Evolutionary conservation across 2,888 invertebrate species (phyloP).

Genomic region (Yponomeuta evonymella): DNA sequence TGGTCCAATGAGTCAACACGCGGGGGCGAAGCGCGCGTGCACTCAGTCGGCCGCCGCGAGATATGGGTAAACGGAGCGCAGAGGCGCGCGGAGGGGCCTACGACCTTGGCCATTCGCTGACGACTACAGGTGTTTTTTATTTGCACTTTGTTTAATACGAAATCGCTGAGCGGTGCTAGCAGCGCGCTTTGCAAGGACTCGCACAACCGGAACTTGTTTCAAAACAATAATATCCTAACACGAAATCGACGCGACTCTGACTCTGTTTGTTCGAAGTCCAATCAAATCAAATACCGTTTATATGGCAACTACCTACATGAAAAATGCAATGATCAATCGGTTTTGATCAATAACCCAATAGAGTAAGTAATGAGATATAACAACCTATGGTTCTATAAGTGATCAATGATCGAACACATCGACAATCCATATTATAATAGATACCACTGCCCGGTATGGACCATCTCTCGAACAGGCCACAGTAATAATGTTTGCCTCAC

Average conservation of each 20-base stretch:
- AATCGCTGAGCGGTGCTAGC: constrained; percentile 51
- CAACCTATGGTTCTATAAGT: constrained; percentile 32
- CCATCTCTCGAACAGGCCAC: no score
- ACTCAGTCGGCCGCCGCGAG: constrained; percentile 61
- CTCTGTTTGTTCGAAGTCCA: background rate
- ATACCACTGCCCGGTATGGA: no score
- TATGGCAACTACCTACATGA: background rate
- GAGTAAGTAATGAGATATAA: constrained; percentile 27
- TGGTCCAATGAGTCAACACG: constrained; percentile 50
- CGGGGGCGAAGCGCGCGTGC: constrained; percentile 57
- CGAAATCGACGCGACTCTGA: background rate
- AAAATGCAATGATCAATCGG: background rate
- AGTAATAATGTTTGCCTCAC: no score
- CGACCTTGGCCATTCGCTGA: constrained; percentile 70
- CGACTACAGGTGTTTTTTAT: constrained; percentile 75
- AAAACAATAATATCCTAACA: constrained; percentile 40
- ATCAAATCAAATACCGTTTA: background rate
- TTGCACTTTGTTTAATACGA: constrained; percentile 49
- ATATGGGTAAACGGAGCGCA: constrained; percentile 73
- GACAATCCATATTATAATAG: no score
- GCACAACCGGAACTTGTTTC: constrained; percentile 45
- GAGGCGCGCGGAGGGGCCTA: constrained; percentile 45
- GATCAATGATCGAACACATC: background rate
- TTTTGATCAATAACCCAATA: background rate
- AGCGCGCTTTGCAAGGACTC: background rate